phyloP scores from a whole-genome alignment of 2,888 invertebrate species.

The Malacosoma neustria region DNA sequence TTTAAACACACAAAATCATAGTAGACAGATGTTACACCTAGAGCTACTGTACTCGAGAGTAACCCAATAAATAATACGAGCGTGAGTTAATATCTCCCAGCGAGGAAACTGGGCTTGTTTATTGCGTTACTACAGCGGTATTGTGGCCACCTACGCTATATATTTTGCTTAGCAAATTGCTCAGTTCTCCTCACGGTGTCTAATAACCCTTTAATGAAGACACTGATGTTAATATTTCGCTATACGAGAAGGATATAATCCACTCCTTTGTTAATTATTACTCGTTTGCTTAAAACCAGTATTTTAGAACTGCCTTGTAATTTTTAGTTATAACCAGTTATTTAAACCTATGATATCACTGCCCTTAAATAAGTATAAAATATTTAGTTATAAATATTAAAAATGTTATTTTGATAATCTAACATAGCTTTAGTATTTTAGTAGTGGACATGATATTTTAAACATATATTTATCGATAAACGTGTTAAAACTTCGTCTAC shows the following conservation, averaged over 20 bases:
- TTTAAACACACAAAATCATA: constrained; percentile 2
- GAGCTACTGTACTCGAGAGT: constrained; percentile 48
- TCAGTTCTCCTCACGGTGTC: constrained; percentile 55
- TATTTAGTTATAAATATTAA: no score
- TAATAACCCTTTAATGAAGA: constrained; percentile 72
- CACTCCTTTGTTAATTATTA: background rate
- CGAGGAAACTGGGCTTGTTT: constrained; percentile 63
- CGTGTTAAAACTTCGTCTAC: no score
- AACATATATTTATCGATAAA: no score
- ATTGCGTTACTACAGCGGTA: constrained; percentile 53
- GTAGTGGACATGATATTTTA: no score
- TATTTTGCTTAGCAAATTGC: constrained; percentile 72
- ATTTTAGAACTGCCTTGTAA: background rate
- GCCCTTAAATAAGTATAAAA: no score
- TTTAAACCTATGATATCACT: no score
- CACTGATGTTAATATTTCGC: constrained; percentile 10
- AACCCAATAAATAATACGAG: constrained; percentile 67
- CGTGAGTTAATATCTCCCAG: constrained; percentile 71
- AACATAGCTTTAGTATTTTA: no score
- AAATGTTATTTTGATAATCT: no score
- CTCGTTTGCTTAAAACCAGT: background rate
- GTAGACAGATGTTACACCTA: constrained; percentile 44
- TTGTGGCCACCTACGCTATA: constrained; percentile 67
- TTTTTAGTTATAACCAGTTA: background rate
- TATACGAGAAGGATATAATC: background rate